phyloP scores from a whole-genome alignment of 37 sponge, comb jelly and placozoan genomes.

The Aplysina aerophoba region DNA sequence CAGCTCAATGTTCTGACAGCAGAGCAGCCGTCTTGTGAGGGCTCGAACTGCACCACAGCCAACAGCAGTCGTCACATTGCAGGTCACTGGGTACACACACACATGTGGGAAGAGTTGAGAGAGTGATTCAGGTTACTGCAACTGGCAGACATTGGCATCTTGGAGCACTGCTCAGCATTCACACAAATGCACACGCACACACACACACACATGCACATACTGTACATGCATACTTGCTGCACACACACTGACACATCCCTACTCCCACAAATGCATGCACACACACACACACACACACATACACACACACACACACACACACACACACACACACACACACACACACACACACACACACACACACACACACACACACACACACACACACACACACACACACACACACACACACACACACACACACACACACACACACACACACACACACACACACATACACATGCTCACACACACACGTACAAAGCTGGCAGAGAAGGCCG shows the following conservation, averaged over 20 bases:
- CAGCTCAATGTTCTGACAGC: constrained; percentile 37
- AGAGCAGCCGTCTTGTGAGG: background rate
- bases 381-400: background rate
- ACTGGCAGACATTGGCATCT: background rate
- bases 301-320: too few relatives aligned
- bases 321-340: too few relatives aligned
- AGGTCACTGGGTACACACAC: background rate
- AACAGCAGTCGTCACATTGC: constrained; percentile 21
- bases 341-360: too few relatives aligned
- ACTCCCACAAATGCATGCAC: too few relatives aligned
- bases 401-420: too few relatives aligned
- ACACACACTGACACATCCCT: too few relatives aligned
- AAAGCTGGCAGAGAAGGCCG: constrained; percentile 78
- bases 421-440: background rate
- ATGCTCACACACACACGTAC: constrained; percentile 37
- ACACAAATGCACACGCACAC: background rate
- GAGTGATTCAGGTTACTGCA: background rate
- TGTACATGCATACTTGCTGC: too few relatives aligned
- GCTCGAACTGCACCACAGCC: constrained; percentile 10
- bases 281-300: too few relatives aligned
- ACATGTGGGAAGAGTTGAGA: constrained; percentile 3
- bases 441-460: background rate
- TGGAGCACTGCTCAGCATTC: background rate
- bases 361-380: background rate
- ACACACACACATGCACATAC: background rate